Evolutionary conservation across 2,113 vertebrate species (phyloP).

Genomic region (Dromaius novaehollandiae): DNA sequence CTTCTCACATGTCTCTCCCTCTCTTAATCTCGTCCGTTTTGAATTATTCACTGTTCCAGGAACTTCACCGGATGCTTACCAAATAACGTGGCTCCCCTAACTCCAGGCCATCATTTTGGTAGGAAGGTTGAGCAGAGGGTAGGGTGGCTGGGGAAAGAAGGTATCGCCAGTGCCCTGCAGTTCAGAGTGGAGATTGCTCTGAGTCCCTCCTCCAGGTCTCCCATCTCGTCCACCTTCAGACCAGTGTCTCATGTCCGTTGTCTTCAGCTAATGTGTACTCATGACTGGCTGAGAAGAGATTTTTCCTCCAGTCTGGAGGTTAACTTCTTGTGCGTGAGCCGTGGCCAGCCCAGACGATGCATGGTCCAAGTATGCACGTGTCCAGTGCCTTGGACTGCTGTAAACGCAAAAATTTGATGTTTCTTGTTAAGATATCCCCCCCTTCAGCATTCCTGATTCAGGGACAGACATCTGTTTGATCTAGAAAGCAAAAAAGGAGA

Average conservation of each 20-base stretch:
- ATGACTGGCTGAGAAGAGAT: background rate
- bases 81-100: rapidly evolving
- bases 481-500: too few species aligned
- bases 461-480: too few species aligned
- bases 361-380: too few species aligned
- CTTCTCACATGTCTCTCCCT: background rate
- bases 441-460: too few species aligned
- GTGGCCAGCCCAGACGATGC: too few species aligned
- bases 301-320: background rate
- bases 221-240: background rate
- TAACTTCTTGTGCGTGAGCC: too few species aligned
- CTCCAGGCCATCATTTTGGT: background rate
- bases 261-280: too few species aligned
- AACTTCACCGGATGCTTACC: background rate
- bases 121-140: background rate
- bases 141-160: background rate
- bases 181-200: rapidly evolving
- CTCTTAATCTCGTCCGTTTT: background rate
- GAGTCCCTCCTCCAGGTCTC: background rate
- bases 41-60: background rate
- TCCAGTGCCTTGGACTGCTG: too few species aligned
- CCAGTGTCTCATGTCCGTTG: background rate
- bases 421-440: too few species aligned
- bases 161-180: background rate
- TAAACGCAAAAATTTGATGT: too few species aligned